These are phyloP conservation scores for Adrianichthys oophorus DNA, from an alignment of 2,797 vertebrate genomes.

Conservation along the genomic window DNA sequence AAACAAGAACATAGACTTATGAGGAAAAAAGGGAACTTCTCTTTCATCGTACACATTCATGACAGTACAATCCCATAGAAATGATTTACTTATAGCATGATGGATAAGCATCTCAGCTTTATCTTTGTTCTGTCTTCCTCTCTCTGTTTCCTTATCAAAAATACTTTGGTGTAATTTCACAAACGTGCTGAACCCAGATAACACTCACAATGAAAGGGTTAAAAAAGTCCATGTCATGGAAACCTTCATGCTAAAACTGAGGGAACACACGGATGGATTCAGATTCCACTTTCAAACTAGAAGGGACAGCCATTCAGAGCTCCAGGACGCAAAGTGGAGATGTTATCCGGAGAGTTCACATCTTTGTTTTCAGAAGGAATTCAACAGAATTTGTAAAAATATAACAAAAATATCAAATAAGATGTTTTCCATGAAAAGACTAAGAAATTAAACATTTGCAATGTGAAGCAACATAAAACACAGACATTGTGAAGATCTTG, in stretches of 20 bases:
- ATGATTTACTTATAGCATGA: conserved; percentile 59
- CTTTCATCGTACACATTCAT: conserved; percentile 28
- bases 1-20: neutral
- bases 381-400: conserved; percentile 31
- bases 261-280: conserved; percentile 22
- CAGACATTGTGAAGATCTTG: conserved; percentile 14
- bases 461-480: conserved; percentile 15
- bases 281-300: conserved; percentile 17
- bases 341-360: neutral
- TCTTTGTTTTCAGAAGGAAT: conserved; percentile 6
- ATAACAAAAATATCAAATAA: conserved; percentile 53
- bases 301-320: conserved; percentile 9
- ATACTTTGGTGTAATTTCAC: conserved; percentile 37
- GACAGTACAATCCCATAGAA: conserved; percentile 53
- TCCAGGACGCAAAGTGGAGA: conserved; percentile 10
- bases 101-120: conserved; percentile 39
- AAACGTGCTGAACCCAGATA: conserved; percentile 59
- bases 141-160: conserved; percentile 24
- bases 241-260: conserved; percentile 30
- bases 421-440: conserved; percentile 39
- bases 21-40: conserved; percentile 12
- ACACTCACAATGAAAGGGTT: conserved; percentile 62
- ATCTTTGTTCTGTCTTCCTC: conserved; percentile 50
- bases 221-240: conserved; percentile 45
- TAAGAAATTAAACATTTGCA: conserved; percentile 42